Evolutionary conservation across 2,888 invertebrate species (phyloP).

Genomic region (Melangyna quadrimaculata): DNA sequence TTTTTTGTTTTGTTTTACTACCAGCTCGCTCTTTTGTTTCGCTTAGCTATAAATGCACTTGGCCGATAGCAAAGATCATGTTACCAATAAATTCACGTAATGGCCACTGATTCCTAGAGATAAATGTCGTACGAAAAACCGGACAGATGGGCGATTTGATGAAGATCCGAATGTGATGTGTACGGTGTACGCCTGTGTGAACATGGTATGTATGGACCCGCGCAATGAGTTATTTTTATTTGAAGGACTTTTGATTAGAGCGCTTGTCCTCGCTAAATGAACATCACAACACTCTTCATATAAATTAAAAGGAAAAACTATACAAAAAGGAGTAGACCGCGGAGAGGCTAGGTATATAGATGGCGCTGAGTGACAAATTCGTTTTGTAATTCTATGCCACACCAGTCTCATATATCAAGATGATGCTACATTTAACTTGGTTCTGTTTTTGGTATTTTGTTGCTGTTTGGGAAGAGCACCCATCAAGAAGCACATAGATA

Average conservation of each 20-base stretch:
- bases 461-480: conserved; percentile 11
- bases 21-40: conserved; percentile 62
- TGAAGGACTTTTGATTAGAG: conserved; percentile 63
- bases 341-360: neutral
- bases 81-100: conserved; percentile 72
- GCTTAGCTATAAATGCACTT: conserved; percentile 63
- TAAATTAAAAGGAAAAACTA: neutral
- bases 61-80: conserved; percentile 71
- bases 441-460: neutral
- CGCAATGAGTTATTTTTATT: conserved; percentile 32
- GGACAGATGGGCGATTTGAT: conserved; percentile 12
- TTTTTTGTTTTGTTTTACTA: neutral
- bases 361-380: conserved; percentile 60
- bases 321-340: neutral
- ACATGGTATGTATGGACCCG: no score
- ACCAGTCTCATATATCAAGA: conserved; percentile 45
- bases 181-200: neutral
- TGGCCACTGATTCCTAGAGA: conserved; percentile 60
- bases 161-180: neutral
- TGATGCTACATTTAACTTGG: conserved; percentile 17
- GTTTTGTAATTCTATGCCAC: conserved; percentile 57
- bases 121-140: conserved; percentile 16
- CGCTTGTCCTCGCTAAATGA: conserved; percentile 38
- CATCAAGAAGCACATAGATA: conserved; percentile 11
- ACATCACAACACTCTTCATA: conserved; percentile 1